phyloP scores from a whole-genome alignment of 2,797 vertebrate species.

The Australoheros facetus region DNA sequence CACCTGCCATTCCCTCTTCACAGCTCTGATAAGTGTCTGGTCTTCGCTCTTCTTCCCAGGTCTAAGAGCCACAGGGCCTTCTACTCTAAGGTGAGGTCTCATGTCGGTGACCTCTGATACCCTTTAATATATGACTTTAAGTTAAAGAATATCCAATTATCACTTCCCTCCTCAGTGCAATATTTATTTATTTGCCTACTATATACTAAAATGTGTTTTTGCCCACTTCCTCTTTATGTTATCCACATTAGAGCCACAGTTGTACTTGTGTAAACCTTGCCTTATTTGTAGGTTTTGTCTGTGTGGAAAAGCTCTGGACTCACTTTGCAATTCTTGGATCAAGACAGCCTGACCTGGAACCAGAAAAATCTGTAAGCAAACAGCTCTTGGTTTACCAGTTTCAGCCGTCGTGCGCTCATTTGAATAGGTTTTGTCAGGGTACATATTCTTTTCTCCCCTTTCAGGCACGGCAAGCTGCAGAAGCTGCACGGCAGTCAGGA shows the following conservation, averaged over 20 bases:
- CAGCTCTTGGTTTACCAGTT: neutral
- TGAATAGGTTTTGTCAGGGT: neutral
- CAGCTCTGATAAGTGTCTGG: constrained; percentile 81
- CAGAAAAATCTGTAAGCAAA: constrained; percentile 88
- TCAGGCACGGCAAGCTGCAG: constrained; percentile 86
- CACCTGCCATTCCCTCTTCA: constrained; percentile 90
- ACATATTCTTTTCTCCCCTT: constrained; percentile 1
- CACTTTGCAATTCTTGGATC: constrained; percentile 82
- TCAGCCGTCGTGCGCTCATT: neutral
- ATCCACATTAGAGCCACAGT: neutral
- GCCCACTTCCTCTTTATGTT: neutral
- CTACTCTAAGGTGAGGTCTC: constrained; percentile 85
- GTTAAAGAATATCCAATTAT: neutral
- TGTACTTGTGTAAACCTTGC: neutral
- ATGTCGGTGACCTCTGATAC: neutral
- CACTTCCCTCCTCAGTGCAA: neutral
- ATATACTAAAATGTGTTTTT: neutral
- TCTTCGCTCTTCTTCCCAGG: constrained; percentile 88
- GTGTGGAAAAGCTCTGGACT: constrained; percentile 85
- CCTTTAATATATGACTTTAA: neutral
- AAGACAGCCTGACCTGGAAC: constrained; percentile 84
- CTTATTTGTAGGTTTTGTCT: constrained; percentile 86
- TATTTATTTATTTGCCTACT: neutral
- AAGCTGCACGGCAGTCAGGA: constrained; percentile 83
- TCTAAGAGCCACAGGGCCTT: constrained; percentile 89